Percentiles rank a stretch among this genome's conserved stretches.
These are phyloP conservation scores for Tapera naevia DNA, from an alignment of 2,797 vertebrate genomes.

Conservation along the genomic window DNA sequence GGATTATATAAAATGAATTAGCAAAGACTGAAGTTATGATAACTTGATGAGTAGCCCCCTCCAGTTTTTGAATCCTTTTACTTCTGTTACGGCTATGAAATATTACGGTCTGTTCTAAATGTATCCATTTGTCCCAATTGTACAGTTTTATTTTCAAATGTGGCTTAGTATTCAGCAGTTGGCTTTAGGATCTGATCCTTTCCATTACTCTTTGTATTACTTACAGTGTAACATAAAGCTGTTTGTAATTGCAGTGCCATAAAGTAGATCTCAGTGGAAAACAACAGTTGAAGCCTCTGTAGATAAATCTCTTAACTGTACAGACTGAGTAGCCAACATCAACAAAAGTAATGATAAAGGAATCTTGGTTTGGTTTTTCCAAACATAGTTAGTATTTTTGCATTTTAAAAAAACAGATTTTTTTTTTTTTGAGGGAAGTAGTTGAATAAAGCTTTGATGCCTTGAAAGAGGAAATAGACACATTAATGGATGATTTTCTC, in stretches of 20 bases:
- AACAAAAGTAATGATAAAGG: neutral
- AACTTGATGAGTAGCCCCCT: neutral
- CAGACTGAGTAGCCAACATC: neutral
- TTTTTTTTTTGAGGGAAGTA: neutral
- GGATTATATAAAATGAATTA: neutral
- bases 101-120: neutral
- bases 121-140: neutral
- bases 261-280: conserved; percentile 18
- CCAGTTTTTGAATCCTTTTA: neutral
- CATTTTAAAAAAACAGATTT: neutral
- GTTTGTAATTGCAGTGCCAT: neutral
- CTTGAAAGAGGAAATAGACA: neutral
- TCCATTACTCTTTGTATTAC: neutral
- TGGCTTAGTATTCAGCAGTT: neutral
- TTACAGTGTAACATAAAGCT: neutral
- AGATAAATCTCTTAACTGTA: conserved; percentile 3
- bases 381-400: neutral
- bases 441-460: neutral
- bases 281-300: neutral
- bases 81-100: neutral
- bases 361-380: neutral
- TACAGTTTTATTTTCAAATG: neutral
- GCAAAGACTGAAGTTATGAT: neutral
- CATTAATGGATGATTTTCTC: neutral
- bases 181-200: neutral